phyloP scores from a whole-genome alignment of 2,797 vertebrate genomes.

The Lepidocolaptes lacrymiger region DNA sequence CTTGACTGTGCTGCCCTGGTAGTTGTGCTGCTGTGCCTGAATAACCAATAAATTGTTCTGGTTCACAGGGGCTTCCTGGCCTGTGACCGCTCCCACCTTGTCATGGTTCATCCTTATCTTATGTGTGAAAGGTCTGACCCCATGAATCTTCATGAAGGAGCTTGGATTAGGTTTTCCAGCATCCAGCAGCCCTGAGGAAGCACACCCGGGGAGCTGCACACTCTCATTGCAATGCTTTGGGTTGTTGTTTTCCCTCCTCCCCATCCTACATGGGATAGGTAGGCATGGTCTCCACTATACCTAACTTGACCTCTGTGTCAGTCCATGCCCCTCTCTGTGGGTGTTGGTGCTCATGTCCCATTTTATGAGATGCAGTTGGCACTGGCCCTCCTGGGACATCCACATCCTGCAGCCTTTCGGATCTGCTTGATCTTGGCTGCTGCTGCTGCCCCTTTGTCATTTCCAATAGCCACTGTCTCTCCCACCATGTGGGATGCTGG shows the following conservation, averaged over 20 bases:
- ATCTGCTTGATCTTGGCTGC: neutral
- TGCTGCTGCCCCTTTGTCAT: neutral
- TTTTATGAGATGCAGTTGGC: neutral
- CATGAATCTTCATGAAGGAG: neutral
- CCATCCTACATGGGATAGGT: neutral
- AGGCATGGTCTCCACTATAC: neutral
- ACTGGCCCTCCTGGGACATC: neutral
- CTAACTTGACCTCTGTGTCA: neutral
- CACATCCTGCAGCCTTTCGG: neutral
- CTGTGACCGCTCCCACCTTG: rapidly evolving
- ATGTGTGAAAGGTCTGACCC: neutral
- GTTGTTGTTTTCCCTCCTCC: neutral
- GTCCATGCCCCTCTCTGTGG: neutral
- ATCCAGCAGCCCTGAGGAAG: neutral
- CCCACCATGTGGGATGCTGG: neutral
- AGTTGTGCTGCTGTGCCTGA: neutral
- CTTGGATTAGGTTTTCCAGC: neutral
- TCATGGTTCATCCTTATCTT: neutral
- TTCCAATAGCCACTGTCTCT: neutral
- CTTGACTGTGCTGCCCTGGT: neutral
- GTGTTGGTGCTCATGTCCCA: neutral
- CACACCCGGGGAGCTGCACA: neutral
- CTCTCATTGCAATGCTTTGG: neutral
- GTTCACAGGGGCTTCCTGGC: neutral
- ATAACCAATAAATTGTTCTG: conserved; percentile 14